Evolutionary conservation across 2,113 vertebrate genomes (phyloP).

Genomic region (Numida meleagris): DNA sequence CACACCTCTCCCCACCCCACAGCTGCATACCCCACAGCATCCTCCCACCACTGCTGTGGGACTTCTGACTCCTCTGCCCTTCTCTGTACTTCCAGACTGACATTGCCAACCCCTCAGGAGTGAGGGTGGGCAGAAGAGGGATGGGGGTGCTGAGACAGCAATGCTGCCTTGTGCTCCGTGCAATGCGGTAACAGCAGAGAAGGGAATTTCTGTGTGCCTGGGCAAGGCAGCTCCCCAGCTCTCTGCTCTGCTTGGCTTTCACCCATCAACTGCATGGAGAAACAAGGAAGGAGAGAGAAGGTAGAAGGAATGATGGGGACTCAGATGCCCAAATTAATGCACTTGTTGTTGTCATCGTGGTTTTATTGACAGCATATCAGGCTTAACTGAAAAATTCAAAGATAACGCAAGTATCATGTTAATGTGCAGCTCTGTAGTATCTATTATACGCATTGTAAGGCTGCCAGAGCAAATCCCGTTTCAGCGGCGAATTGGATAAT

Average conservation of each 20-base stretch:
- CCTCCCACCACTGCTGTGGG: neutral
- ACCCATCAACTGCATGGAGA: neutral
- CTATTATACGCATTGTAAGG: neutral
- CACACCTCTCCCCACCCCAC: neutral
- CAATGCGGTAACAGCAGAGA: neutral
- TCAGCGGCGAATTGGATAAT: slow-evolving; percentile 63
- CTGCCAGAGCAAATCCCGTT: slow-evolving; percentile 64
- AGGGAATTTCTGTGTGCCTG: neutral
- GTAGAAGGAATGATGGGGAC: neutral
- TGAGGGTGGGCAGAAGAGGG: neutral
- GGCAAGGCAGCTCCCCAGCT: neutral
- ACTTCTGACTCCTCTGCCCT: neutral
- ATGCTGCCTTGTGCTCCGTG: rapidly evolving
- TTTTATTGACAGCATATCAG: slow-evolving; percentile 42
- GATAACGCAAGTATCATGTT: neutral
- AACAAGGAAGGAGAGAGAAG: neutral
- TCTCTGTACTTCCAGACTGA: neutral
- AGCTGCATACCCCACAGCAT: neutral
- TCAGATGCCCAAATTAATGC: neutral
- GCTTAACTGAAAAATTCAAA: slow-evolving; percentile 37
- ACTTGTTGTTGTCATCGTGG: neutral
- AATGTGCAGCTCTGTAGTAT: neutral
- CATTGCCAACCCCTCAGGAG: neutral
- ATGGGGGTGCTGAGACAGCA: neutral
- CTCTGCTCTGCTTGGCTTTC: neutral